These are phyloP conservation scores for Myotis myotis DNA, from an alignment of 2,797 vertebrate genomes.

Conservation along the genomic window DNA sequence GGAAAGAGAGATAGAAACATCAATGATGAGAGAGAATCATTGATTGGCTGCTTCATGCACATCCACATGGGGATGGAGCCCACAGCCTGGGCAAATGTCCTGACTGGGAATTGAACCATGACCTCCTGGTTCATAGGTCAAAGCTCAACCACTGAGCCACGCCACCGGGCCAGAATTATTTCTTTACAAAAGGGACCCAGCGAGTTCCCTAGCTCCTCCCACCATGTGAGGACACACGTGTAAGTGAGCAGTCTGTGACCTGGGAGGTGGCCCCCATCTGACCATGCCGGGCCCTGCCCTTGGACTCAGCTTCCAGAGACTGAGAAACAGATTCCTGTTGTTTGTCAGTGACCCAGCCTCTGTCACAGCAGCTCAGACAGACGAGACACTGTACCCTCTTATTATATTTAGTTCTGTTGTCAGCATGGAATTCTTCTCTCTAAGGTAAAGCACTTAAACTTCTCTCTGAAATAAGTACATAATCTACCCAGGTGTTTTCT, in stretches of 20 bases:
- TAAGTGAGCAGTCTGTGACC: not conserved
- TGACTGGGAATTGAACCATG: no score
- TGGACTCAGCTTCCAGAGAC: not conserved
- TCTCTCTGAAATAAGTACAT: not conserved
- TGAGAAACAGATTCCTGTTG: not conserved
- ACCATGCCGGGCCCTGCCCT: not conserved
- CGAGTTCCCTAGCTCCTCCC: not conserved
- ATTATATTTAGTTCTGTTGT: not conserved
- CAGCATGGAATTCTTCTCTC: not conserved
- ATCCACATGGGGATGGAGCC: no score
- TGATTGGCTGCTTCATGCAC: no score
- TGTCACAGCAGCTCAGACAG: not conserved
- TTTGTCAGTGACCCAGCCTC: not conserved
- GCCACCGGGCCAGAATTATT: no score
- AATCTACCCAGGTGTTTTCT: not conserved
- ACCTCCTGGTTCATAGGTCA: no score
- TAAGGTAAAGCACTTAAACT: not conserved
- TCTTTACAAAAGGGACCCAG: not conserved
- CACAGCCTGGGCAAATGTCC: no score
- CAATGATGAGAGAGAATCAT: no score
- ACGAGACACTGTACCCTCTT: not conserved
- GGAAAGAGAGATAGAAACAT: no score
- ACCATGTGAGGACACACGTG: not conserved
- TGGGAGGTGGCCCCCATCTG: not conserved
- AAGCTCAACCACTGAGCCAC: no score